Evolutionary conservation across 2,888 invertebrate genomes (phyloP).

Genomic region (Brachycybe producta): DNA sequence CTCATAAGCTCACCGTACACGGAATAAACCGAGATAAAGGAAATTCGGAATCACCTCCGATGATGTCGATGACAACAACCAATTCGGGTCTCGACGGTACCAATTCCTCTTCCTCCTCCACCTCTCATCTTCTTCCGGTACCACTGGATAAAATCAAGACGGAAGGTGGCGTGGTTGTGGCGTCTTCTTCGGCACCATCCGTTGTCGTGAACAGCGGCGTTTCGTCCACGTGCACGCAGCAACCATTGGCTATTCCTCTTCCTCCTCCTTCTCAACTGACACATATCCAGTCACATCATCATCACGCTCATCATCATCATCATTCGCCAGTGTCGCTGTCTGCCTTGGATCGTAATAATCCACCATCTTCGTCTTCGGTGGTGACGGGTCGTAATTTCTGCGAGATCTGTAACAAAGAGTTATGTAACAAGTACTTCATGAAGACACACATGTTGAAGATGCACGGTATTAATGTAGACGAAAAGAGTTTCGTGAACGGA

Average conservation of each 20-base stretch:
- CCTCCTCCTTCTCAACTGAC: neutral
- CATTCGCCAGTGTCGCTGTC: neutral
- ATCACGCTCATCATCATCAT: neutral
- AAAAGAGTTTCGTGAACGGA: constrained; percentile 32
- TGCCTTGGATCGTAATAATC: too few relatives aligned
- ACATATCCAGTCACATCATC: neutral
- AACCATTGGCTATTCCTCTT: neutral
- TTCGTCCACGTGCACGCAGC: neutral
- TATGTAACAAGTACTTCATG: constrained; percentile 99
- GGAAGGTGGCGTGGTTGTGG: neutral
- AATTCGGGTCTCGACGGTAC: constrained; percentile 11
- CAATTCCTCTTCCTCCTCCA: constrained; percentile 7
- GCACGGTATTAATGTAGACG: constrained; percentile 90
- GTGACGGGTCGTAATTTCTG: constrained; percentile 56
- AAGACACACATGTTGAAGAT: constrained; percentile 98
- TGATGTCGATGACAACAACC: neutral
- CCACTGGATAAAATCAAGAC: neutral
- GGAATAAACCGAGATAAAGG: too few relatives aligned
- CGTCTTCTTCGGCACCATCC: neutral
- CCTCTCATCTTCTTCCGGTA: neutral
- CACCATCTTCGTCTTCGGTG: constrained; percentile 16
- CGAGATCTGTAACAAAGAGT: constrained; percentile 94
- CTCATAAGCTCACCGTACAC: constrained; percentile 55
- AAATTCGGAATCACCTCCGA: neutral
- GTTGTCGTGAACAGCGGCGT: neutral